Percentiles rank a stretch among this genome's conserved stretches.
phyloP scores from a whole-genome alignment of 2,797 vertebrate species.

The Mus minutoides region DNA sequence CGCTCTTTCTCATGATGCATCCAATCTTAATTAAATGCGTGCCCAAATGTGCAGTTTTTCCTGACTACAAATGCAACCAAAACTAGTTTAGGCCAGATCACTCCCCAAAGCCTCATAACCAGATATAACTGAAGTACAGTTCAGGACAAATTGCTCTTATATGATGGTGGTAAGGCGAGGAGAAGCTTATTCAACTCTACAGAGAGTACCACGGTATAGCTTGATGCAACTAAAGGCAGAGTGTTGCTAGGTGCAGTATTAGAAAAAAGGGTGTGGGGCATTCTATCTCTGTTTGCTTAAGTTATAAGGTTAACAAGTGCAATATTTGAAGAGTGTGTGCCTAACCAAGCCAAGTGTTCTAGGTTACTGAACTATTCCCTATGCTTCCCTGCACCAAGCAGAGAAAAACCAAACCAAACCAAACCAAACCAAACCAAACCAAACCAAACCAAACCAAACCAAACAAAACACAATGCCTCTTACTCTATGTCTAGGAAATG shows the following conservation, averaged over 20 bases:
- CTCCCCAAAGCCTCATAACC: neutral
- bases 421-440: too few species aligned
- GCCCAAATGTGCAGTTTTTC: neutral
- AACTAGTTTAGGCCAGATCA: neutral
- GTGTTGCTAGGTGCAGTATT: neutral
- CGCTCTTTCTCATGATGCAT: neutral
- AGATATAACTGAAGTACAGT: neutral
- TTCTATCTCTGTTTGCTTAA: neutral
- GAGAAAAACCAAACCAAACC: neutral
- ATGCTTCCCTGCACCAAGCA: too few species aligned
- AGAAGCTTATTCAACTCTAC: neutral
- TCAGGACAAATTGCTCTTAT: neutral
- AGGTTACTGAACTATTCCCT: neutral
- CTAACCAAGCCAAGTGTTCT: neutral
- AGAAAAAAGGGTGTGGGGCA: neutral
- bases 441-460: too few species aligned
- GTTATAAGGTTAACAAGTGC: neutral
- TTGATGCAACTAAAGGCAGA: neutral
- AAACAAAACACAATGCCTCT: too few species aligned
- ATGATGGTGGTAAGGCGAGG: neutral
- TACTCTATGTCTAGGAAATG: neutral
- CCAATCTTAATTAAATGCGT: neutral
- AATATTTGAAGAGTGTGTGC: neutral
- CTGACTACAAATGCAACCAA: neutral
- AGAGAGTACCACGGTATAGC: neutral